Conservation (phyloP, 2,888 invertebrate genomes). For the Conchocele bisecta region DNA sequence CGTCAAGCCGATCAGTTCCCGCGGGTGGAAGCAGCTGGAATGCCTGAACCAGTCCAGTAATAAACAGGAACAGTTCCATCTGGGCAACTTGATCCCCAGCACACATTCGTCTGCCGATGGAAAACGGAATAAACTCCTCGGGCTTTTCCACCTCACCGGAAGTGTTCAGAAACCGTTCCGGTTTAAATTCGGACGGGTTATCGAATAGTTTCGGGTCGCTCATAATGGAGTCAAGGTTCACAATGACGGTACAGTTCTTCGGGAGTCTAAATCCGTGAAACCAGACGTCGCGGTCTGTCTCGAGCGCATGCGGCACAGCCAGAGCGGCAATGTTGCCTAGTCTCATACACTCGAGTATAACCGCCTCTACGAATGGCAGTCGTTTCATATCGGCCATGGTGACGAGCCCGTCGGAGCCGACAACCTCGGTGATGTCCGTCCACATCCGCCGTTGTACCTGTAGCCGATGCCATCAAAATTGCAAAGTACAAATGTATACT, state of each 20-base stretch:
- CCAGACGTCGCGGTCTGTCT: slow-evolving; percentile 53
- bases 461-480: no score
- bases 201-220: slow-evolving; percentile 58
- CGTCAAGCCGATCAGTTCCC: slow-evolving; percentile 33
- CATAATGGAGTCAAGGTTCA: slow-evolving; percentile 65
- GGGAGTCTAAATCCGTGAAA: slow-evolving; percentile 73
- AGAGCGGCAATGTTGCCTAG: slow-evolving; percentile 65
- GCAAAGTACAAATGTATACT: no score
- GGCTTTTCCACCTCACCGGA: slow-evolving; percentile 29
- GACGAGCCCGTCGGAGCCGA: slow-evolving; percentile 69
- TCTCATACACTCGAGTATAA: slow-evolving; percentile 68
- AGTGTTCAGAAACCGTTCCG: slow-evolving; percentile 63
- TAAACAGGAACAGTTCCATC: slow-evolving; percentile 62
- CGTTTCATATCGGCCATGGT: slow-evolving; percentile 47
- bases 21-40: slow-evolving; percentile 44
- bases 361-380: slow-evolving; percentile 68
- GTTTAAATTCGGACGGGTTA: slow-evolving; percentile 64
- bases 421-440: slow-evolving; percentile 70
- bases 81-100: slow-evolving; percentile 36
- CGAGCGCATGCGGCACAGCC: slow-evolving; percentile 58
- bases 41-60: slow-evolving; percentile 50
- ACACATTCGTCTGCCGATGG: slow-evolving; percentile 44
- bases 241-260: slow-evolving; percentile 55
- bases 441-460: slow-evolving; percentile 72
- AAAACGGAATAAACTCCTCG: slow-evolving; percentile 57